phyloP scores from a whole-genome alignment of 2,888 invertebrate species.

The Embidobia sp. region DNA sequence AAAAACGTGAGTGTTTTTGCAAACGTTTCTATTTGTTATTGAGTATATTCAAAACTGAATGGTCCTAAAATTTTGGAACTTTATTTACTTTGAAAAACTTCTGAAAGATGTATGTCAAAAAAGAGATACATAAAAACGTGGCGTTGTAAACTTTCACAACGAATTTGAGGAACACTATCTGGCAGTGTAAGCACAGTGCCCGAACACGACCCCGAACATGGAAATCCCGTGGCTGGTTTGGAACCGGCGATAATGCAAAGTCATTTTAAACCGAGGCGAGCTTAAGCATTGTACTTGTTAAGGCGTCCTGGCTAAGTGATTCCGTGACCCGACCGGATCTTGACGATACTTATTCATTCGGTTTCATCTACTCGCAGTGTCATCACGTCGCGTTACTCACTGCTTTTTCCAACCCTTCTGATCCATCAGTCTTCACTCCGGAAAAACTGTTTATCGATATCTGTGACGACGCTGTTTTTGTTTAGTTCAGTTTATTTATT shows the following conservation, averaged over 20 bases:
- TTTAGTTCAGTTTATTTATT: no score
- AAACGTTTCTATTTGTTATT: not conserved
- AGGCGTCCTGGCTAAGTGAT: slow-evolving; percentile 70
- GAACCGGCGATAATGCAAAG: slow-evolving; percentile 77
- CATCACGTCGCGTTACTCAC: slow-evolving; percentile 25
- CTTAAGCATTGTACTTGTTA: slow-evolving; percentile 72
- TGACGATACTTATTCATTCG: slow-evolving; percentile 53
- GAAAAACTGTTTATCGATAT: slow-evolving; percentile 31
- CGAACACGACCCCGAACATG: slow-evolving; percentile 73
- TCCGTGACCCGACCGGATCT: slow-evolving; percentile 65
- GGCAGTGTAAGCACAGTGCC: slow-evolving; percentile 32
- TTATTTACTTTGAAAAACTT: no score
- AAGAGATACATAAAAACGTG: no score
- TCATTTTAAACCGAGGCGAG: slow-evolving; percentile 70
- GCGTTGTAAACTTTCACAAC: not conserved
- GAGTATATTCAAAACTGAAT: no score
- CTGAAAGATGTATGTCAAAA: no score
- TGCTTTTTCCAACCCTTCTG: slow-evolving; percentile 46
- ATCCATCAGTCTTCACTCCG: slow-evolving; percentile 9
- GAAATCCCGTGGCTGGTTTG: slow-evolving; percentile 80
- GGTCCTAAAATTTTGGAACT: no score
- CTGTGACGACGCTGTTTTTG: slow-evolving; percentile 6
- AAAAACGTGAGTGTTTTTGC: no score
- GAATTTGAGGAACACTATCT: slow-evolving; percentile 35
- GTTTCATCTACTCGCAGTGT: slow-evolving; percentile 54